Base-by-base conservation (phyloP, 2,888 invertebrate species). In the Acleris holmiana region DNA sequence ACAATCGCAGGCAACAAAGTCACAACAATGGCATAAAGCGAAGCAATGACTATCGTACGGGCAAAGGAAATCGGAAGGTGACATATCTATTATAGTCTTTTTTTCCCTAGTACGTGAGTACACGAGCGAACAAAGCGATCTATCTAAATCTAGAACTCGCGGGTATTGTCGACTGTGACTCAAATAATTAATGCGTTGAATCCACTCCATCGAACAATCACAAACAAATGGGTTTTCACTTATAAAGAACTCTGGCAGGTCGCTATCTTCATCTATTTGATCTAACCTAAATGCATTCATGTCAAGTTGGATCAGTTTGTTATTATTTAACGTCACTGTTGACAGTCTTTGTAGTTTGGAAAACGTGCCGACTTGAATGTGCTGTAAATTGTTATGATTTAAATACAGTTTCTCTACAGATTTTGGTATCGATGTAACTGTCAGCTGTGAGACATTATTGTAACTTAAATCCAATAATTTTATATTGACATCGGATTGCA, bases 131-230 rank as follows among this genome's bases (percentile, higher is more conserved):
- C 97, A 97, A 76, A 94, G 94, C 67, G 97, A 95, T 75, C 95
- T 94, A 82, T 96, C 96, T 82, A 97, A 93, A 91, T 97, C 97
- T 86, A 96, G 93, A 74, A 97, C 95, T 76, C 95, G 94, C 49
- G 97, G 96, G 88, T 96, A 95, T 84, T 96, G 96, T 73, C 96
- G 93, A 75, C 94, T 93, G 76, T 95, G 94, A 73, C 96, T 96
- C 81, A 96, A 92, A 88, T 95, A 95, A 93, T 96, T 96, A 84
- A 96, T 95, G 77, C 96, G 93, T 75, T 96, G 94, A 82, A 97
- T 89, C 97, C 97, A 98, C 88, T 97, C 97, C 96, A 97, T 96
- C 76, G 95, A 95, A 89, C 97, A 97, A 87, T 97, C 96, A 89
- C 97, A 98, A 78, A 95, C 94, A 84, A 97, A 95, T 66, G 97